Evolutionary conservation across 2,888 invertebrate species (phyloP), one percentile per base, ranked within the genome.

Genomic region (Phytoseiulus persimilis): DNA sequence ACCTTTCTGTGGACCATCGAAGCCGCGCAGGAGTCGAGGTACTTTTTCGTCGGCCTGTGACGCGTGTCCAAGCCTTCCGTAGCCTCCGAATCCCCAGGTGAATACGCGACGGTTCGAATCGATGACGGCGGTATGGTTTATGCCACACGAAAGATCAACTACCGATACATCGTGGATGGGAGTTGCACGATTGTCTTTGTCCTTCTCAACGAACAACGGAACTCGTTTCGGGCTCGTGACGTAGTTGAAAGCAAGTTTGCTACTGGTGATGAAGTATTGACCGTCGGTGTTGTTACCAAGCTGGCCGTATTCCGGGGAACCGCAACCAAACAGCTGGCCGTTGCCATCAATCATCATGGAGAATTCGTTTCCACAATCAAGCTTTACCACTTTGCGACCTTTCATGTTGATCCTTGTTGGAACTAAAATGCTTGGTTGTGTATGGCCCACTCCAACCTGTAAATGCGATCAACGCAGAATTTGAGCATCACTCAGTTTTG

Each of bases 41-140:
- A 97, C 96, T 93, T 96, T 94, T 93, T 98, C 98, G 93, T 98
- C 97, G 92, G 96, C 96, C 90, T 95, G 97, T 92, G 97, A 97
- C 11, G 97, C 96, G 93, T 98, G 98, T 0, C 98, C 98, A 28
- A 98, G 94, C 0, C 98, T 95, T 0, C 98, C 98, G 92, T 98
- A 96, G 0, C 98, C 98, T 23, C 97, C 98, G 93, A 97, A 98
- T 32, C 98, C 98, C 98, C 98, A 98, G 90, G 97, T 96, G 93
- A 95, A 98, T 0, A 96, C 96, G 23, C 98, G 95, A 93, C 96
- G 96, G 92, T 95, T 95, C 0, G 96, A 95, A 92, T 98, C 98
- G 91, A 97, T 95, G 0, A 96, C 96, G 89, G 96, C 89, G 89
- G 96, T 96, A 92, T 98, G 98, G 93, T 97, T 97, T 91, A 95